A percentile compares a stretch with the other conserved stretches of the same genome.
These are phyloP conservation scores for Pygocentrus nattereri DNA, from an alignment of 2,797 vertebrate species.

Conservation along the genomic window DNA sequence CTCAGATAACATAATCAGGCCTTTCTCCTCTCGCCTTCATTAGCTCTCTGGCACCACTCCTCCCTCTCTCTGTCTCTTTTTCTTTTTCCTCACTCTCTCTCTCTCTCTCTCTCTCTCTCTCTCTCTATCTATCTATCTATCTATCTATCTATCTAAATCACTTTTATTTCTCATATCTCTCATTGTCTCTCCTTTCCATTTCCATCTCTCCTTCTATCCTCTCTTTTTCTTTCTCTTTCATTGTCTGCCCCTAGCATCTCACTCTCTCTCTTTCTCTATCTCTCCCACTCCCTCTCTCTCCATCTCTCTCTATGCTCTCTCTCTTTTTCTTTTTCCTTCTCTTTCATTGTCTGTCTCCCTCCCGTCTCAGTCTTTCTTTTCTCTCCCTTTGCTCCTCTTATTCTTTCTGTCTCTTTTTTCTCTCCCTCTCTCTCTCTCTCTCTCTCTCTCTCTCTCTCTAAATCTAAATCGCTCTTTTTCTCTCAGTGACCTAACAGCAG, in stretches of 20 bases:
- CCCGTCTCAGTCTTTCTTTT: conserved; percentile 45
- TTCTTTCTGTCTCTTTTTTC: not conserved
- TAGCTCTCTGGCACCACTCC: conserved; percentile 70
- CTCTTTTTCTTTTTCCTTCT: conserved; percentile 58
- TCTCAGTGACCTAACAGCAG: conserved; percentile 53
- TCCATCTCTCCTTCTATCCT: not conserved
- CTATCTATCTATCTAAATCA: not conserved
- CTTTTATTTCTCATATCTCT: too few relatives aligned
- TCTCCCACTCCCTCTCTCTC: too few relatives aligned
- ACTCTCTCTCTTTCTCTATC: not conserved
- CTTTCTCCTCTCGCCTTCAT: conserved; percentile 76
- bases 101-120: not conserved
- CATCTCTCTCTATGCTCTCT: conserved; percentile 46
- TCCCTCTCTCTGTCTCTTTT: not conserved
- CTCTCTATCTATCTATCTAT: not conserved
- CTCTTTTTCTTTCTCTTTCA: too few relatives aligned
- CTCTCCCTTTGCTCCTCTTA: not conserved
- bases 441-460: not conserved
- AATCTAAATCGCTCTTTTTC: conserved; percentile 31
- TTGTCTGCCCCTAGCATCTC: too few relatives aligned
- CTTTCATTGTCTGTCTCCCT: conserved; percentile 44
- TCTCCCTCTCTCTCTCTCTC: not conserved
- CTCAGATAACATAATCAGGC: conserved; percentile 77
- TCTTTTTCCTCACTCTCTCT: conserved; percentile 34
- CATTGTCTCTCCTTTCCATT: conserved; percentile 54